Percentiles rank a stretch among this genome's conserved stretches.
phyloP scores from a whole-genome alignment of 92 coral and sea anemone species.

The Parazoanthus swiftii region DNA sequence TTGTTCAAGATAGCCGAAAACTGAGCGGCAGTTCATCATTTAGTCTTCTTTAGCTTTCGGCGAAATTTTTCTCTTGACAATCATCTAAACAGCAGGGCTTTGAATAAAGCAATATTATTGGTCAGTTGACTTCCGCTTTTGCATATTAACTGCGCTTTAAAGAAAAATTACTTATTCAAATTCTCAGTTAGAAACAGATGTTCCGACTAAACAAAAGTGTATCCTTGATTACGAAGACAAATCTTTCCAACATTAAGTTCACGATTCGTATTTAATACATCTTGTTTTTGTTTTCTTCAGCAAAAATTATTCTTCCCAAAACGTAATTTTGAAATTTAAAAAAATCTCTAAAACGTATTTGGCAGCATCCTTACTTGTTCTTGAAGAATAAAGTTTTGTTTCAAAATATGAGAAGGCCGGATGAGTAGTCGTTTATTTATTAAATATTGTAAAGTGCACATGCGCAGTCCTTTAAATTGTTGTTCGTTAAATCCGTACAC shows the following conservation, averaged over 20 bases:
- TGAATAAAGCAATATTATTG: slow-evolving; percentile 11
- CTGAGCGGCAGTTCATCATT: not conserved
- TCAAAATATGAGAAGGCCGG: not conserved
- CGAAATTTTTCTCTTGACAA: slow-evolving; percentile 34
- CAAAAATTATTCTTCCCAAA: not conserved
- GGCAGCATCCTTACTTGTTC: not conserved
- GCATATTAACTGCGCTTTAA: slow-evolving; percentile 37
- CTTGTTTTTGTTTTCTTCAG: not conserved
- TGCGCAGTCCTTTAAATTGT: not conserved
- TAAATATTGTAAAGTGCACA: not conserved
- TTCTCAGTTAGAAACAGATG: slow-evolving; percentile 25
- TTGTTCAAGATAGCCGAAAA: not conserved
- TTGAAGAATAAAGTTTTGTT: not conserved
- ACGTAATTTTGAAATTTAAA: not conserved
- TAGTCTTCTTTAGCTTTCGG: slow-evolving; percentile 12
- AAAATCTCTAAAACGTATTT: not conserved
- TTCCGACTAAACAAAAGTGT: slow-evolving; percentile 29
- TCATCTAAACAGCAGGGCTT: slow-evolving; percentile 20
- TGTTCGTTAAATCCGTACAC: no score
- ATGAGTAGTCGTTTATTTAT: not conserved
- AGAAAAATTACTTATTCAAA: slow-evolving; percentile 13
- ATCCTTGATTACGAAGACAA: slow-evolving; percentile 28
- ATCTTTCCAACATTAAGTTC: slow-evolving; percentile 10
- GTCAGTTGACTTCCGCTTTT: slow-evolving; percentile 37
- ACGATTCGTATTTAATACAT: not conserved